Conservation (phyloP, 2,113 vertebrate genomes). For the Seriola dumerili region DNA sequence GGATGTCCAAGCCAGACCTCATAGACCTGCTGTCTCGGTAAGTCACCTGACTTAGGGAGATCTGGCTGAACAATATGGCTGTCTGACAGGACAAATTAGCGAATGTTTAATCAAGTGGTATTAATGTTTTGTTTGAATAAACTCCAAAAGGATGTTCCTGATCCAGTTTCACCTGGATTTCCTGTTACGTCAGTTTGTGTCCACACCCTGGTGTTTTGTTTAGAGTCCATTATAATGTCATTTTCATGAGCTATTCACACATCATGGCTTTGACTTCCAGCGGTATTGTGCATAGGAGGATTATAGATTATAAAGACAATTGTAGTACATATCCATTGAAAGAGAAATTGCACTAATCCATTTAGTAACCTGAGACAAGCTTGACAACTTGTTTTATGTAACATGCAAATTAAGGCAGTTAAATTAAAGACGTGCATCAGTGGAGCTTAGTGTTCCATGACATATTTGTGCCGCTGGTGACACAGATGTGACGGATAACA, state of each 20-base stretch:
- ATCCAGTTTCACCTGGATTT: constrained; percentile 2
- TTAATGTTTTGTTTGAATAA: constrained; percentile 15
- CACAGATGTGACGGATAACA: not conserved
- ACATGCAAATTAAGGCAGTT: not conserved
- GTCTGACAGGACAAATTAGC: not conserved
- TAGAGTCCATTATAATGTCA: not conserved
- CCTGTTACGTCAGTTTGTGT: not conserved
- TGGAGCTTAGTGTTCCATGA: not conserved
- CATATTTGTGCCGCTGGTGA: not conserved
- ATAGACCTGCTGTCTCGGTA: constrained; percentile 91
- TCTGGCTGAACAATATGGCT: not conserved
- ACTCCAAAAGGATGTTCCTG: not conserved
- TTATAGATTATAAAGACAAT: not conserved
- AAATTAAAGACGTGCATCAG: not conserved
- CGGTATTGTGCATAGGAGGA: not conserved
- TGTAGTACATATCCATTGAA: not conserved
- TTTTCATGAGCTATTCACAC: constrained; percentile 1
- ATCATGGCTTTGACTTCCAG: not conserved
- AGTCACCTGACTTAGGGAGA: constrained; percentile 11
- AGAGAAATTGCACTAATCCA: not conserved
- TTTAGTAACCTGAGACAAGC: not conserved
- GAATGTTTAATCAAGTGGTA: not conserved
- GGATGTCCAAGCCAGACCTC: constrained; percentile 96
- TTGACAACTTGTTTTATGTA: not conserved
- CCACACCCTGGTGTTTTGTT: not conserved